Base-by-base conservation (phyloP, 2,888 invertebrate species). In the Campaea margaritaria region DNA sequence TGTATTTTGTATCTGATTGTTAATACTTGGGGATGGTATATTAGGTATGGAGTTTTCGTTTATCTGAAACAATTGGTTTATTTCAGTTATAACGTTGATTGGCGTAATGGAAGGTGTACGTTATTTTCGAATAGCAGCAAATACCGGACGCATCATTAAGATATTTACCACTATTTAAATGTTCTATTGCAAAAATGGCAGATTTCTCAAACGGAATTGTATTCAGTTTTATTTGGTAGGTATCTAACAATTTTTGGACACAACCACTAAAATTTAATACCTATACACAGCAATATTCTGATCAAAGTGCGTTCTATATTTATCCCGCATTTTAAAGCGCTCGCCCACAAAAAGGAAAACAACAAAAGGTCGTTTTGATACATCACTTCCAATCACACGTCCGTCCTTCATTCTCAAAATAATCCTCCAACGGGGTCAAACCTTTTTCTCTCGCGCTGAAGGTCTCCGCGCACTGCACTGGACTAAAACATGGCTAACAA, bases 321-420 rank as follows among this genome's bases (percentile, higher is more conserved):
- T 36, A 34, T 34, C 27, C 59, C 60, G 47, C 60, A 56, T 56
- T 54, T 61, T 56, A 56, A 54, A 56, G 54, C 60, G 50, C 50
- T 54, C 50, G 15, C n/a, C 45, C 46, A 39, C 48, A 54, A 57
- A 56, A 51, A 53, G 48, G 53, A 50, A 48, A 58, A 49, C 53
- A 43, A 50, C 49, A 53, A 63, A 52, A 58, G 51, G 36, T 52
- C 55, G 44, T 50, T 59, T 56, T 52, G 61, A 59, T 59, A 58
- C 58, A 59, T 38, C 57, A 56, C 51, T 42, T 55, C 60, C 55
- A 56, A 61, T 61, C 60, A 55, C 46, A 60, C 57, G 52, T 45
- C 52, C 48, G 61, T 41, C 62, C 53, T 62, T 50, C 56, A 56
- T 61, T 59, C 53, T 47, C 39, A 47, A 54, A 61, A 61, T 63